These are phyloP conservation scores for Bemisia tabaci DNA, from an alignment of 1,140 invertebrate genomes.

Conservation along the genomic window DNA sequence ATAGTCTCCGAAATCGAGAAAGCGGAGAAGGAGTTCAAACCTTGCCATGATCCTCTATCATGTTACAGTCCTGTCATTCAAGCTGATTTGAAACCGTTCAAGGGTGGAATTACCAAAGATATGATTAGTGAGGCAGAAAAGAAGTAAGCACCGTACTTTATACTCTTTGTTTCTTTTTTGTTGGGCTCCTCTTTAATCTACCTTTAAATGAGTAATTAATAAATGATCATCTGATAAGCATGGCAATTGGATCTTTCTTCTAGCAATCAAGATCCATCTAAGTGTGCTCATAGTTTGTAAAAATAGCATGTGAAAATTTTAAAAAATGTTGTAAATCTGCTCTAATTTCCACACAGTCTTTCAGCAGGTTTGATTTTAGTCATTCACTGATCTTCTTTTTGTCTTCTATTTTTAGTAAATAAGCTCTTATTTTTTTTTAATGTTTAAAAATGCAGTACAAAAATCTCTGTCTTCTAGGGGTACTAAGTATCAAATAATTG, in stretches of 20 bases:
- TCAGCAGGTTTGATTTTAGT: slow-evolving; percentile 4
- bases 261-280: no score
- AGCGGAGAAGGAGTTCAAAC: slow-evolving; percentile 14
- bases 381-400: not conserved
- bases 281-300: no score
- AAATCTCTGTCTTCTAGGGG: slow-evolving; percentile 37
- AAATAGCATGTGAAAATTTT: not conserved
- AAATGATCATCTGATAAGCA: no score
- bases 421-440: slow-evolving; percentile 20
- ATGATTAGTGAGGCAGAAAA: slow-evolving; percentile 42
- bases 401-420: not conserved
- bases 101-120: slow-evolving; percentile 49
- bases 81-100: slow-evolving; percentile 53
- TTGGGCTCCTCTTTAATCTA: not conserved
- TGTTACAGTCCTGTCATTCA: slow-evolving; percentile 49
- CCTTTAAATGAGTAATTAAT: not conserved
- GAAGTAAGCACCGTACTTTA: slow-evolving; percentile 32
- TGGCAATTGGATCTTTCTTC: no score
- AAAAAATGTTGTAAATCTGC: not conserved
- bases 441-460: no score
- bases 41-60: slow-evolving; percentile 18
- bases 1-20: slow-evolving; percentile 10
- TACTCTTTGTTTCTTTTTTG: not conserved
- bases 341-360: not conserved
- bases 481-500: slow-evolving; percentile 74